Evolutionary conservation across 1,140 invertebrate species (phyloP).

Genomic region (Conus betulinus): DNA sequence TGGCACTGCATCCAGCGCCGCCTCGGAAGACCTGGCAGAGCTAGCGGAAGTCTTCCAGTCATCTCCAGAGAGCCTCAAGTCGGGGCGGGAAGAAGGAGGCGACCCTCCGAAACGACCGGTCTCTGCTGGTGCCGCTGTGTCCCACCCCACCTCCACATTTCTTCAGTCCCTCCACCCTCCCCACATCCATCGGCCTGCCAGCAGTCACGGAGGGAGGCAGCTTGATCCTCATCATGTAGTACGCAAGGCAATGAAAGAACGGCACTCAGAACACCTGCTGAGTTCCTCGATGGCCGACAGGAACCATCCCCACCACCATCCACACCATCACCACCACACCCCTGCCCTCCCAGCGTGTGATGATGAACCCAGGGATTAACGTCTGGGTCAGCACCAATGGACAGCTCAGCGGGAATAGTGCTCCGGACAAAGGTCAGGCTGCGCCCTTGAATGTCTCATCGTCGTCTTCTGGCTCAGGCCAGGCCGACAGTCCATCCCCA

Average conservation of each 20-base stretch:
- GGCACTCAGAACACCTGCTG: background rate
- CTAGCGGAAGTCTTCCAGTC: slow-evolving; percentile 18
- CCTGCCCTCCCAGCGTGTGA: background rate
- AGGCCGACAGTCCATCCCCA: background rate
- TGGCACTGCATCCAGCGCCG: background rate
- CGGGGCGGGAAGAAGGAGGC: background rate
- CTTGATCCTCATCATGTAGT: slow-evolving; percentile 20
- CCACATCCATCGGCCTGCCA: slow-evolving; percentile 9
- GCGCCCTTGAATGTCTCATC: background rate
- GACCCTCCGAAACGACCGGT: background rate
- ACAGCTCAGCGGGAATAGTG: slow-evolving; percentile 41
- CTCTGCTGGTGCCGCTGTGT: background rate
- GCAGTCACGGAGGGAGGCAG: background rate
- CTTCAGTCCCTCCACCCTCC: slow-evolving; percentile 26
- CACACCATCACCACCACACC: background rate
- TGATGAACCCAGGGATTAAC: slow-evolving; percentile 42
- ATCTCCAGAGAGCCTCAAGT: background rate
- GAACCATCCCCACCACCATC: slow-evolving; percentile 3
- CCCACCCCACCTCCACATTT: background rate
- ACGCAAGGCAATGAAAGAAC: slow-evolving; percentile 24
- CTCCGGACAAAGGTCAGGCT: background rate
- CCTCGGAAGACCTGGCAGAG: slow-evolving; percentile 18
- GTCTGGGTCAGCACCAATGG: slow-evolving; percentile 50
- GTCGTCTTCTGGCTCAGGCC: too few relatives aligned
- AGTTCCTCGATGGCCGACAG: background rate